Base-by-base conservation (phyloP, 2,888 invertebrate species). In the Alviniconcha strummeri region DNA sequence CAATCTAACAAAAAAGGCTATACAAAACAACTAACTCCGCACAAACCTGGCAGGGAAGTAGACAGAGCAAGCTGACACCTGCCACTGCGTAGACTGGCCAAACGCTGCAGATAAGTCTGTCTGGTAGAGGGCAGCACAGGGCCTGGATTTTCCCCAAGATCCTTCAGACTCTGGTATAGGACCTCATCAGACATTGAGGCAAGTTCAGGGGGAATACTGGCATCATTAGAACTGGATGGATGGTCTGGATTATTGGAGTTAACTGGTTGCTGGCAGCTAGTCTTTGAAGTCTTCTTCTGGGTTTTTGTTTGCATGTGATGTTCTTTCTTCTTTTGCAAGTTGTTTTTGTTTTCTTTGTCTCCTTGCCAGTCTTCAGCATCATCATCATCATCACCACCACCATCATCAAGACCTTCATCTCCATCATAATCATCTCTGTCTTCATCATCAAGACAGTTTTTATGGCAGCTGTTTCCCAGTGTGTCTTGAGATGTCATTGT, bases 71-170 rank as follows among this genome's bases (percentile, higher is more conserved):
- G 67, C 19, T 84, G 78, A 54, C 86, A 86, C 13, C 91, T 90
- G 84, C 91, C 88, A 19, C 86, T 87, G 80, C 88, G 83, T 36
- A 91, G 81, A 81, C 95, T 95, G 72, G 95, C 95, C 60, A 97
- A 94, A 89, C 96, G 96, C 91, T 95, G 96, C 80, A 97, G 94
- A 91, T 98, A 98, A 11, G 97, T 93, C 1, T 95, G 95, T 88
- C 96, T 96, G 0, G 98, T 98, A 4, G 95, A 95, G 17, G 95
- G 94, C 1, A 96, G 96, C 88, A 98, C 96, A 4, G 98, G 98
- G 0, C 98, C 98, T 0, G 97, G 96, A 13, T 94, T 95, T 88
- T 96, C 96, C 0, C 97, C 97, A 36, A 95, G 94, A 9, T 94
- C 93, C 79, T 86, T 75, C 72, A 93, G 85, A 79, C 85, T 87